Conservation (phyloP, 2,797 vertebrate species). For the Schizopygopsis pylzovi region DNA sequence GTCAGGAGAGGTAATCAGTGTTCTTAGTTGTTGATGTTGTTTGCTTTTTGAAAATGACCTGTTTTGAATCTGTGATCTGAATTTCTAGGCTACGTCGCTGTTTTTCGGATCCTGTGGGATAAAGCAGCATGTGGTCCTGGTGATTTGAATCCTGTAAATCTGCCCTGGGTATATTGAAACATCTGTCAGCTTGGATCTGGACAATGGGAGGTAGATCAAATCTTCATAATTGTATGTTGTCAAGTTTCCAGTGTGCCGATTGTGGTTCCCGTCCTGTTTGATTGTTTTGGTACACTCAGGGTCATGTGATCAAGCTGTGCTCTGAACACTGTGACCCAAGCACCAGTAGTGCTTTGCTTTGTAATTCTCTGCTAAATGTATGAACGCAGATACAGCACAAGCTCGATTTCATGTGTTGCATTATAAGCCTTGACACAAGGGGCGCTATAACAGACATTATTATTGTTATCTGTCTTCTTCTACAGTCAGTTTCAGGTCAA, state of each 20-base stretch:
- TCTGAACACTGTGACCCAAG: background rate
- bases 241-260: slow-evolving; percentile 15
- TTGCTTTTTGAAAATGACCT: background rate
- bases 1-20: background rate
- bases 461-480: background rate
- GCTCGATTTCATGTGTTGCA: background rate
- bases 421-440: background rate
- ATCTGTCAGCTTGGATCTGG: slow-evolving; percentile 27
- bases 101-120: slow-evolving; percentile 14
- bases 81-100: background rate
- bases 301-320: slow-evolving; percentile 10
- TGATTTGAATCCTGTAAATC: slow-evolving; percentile 37
- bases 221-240: slow-evolving; percentile 15
- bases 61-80: slow-evolving; percentile 20
- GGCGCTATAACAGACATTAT: background rate
- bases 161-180: slow-evolving; percentile 9
- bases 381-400: background rate
- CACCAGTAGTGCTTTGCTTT: slow-evolving; percentile 1
- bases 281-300: slow-evolving; percentile 10
- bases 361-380: background rate
- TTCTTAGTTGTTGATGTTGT: slow-evolving; percentile 16
- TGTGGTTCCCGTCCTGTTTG: slow-evolving; percentile 2
- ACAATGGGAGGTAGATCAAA: slow-evolving; percentile 34
- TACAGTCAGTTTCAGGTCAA: background rate
- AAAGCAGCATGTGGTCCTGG: slow-evolving; percentile 24